phyloP scores from a whole-genome alignment of 2,888 invertebrate species.

The Ormia ochracea region DNA sequence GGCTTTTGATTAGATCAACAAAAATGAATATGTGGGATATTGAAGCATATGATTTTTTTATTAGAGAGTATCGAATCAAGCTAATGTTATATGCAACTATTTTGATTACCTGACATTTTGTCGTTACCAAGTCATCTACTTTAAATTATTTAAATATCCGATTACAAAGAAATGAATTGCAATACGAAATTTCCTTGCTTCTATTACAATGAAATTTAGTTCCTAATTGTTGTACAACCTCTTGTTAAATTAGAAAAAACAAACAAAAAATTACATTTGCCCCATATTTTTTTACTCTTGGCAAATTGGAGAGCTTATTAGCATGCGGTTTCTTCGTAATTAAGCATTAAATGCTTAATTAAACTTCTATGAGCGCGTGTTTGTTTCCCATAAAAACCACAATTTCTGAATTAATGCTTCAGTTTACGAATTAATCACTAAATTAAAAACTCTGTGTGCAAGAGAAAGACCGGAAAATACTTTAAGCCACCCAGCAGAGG shows the following conservation, averaged over 20 bases:
- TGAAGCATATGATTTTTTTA: too few relatives aligned
- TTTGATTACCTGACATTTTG: too few relatives aligned
- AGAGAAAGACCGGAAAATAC: neutral
- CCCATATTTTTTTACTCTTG: neutral
- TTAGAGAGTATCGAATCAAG: too few relatives aligned
- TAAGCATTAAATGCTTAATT: slow-evolving; percentile 42
- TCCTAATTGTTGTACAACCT: too few relatives aligned
- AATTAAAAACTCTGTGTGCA: slow-evolving; percentile 20
- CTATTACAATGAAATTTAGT: too few relatives aligned
- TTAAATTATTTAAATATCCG: too few relatives aligned
- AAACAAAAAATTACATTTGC: neutral
- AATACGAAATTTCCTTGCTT: too few relatives aligned
- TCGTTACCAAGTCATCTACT: too few relatives aligned
- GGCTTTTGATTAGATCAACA: too few relatives aligned
- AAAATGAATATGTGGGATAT: too few relatives aligned
- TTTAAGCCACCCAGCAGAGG: slow-evolving; percentile 32
- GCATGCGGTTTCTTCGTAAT: slow-evolving; percentile 21
- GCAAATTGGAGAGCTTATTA: slow-evolving; percentile 6
- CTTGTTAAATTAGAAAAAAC: neutral
- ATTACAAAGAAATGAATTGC: too few relatives aligned
- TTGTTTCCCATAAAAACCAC: slow-evolving; percentile 15
- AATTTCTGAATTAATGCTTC: slow-evolving; percentile 40
- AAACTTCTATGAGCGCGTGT: slow-evolving; percentile 28
- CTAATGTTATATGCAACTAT: too few relatives aligned
- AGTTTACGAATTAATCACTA: slow-evolving; percentile 43